Evolutionary conservation across 2,888 invertebrate species (phyloP), one percentile per base, ranked within the genome.

Genomic region (Cephus rjabovi): DNA sequence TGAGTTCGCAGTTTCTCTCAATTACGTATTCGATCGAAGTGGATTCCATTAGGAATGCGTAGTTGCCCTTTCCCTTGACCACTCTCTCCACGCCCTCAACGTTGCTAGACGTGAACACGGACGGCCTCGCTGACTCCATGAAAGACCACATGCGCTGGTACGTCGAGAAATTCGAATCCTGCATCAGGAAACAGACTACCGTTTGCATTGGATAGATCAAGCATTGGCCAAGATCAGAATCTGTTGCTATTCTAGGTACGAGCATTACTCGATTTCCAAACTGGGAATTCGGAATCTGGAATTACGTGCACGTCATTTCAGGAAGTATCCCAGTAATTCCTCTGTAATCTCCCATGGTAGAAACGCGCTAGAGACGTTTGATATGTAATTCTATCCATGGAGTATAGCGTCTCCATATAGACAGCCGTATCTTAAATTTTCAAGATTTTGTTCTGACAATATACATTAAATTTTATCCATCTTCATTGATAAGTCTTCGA

Each of bases 11-110:
- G 86, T 97, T 94, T 81, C 96, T 93, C 91, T 97, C 96, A 82
- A 96, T 94, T 86, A 96, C 96, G 92, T 98, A 99, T 91, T 99
- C 99, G 82, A 99, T 96, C 1, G 96, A 96, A 0, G 98, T 96
- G 11, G 98, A 98, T 93, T 99, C 99, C 97, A 99, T 98, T 74
- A 99, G 93, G 91, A 96, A 99, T 4, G 99, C 99, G 91, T 98
- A 99, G 77, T 93, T 94, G 76, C 96, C 94, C 90, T 96, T 96
- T 71, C 94, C 95, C 91, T 95, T 95, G 76, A 94, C 87, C 0
- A 98, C 98, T 80, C 97, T 93, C 23, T 97, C 96, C 1, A 98
- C 95, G 0, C 98, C 99, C 87, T 97, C 97, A 73, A 95, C 94
- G 89, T 98, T 98, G 87, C 94, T 95, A 80, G 93, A 94, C 12